Evolutionary conservation across 37 sponge, comb jelly and placozoan genomes (phyloP).

Genomic region (Trichoplax adhaerens): DNA sequence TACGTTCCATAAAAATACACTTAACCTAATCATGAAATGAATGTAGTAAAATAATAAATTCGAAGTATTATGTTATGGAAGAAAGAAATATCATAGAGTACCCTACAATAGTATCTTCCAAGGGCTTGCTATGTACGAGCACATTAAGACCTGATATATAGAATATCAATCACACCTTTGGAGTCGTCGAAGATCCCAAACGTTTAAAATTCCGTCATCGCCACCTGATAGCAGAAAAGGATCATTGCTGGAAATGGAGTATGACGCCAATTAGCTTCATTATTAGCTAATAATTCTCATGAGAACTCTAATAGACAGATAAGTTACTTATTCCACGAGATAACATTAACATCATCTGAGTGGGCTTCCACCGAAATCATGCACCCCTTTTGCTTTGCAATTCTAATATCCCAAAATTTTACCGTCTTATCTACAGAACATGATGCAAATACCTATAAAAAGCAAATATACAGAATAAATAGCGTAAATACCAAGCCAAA

Average conservation of each 20-base stretch:
- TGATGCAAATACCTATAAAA: slow-evolving; percentile 71
- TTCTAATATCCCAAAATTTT: slow-evolving; percentile 80
- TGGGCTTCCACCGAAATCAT: slow-evolving; percentile 88
- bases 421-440: slow-evolving; percentile 81
- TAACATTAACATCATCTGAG: slow-evolving; percentile 88
- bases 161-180: slow-evolving; percentile 22
- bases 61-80: no score
- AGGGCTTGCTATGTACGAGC: no score
- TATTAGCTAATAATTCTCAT: not conserved
- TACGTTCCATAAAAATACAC: no score
- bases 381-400: slow-evolving; percentile 67
- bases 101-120: no score
- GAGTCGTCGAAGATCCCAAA: slow-evolving; percentile 89
- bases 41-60: no score
- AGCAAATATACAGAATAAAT: not conserved
- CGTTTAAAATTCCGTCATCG: slow-evolving; percentile 84
- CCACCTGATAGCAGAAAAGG: slow-evolving; percentile 84
- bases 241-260: slow-evolving; percentile 15
- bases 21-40: no score
- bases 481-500: not conserved
- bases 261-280: not conserved
- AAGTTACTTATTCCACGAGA: slow-evolving; percentile 70
- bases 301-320: not conserved
- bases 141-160: no score
- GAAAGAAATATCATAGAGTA: no score